Conservation (phyloP, 2,113 vertebrate species). For the Clinocottus analis region DNA sequence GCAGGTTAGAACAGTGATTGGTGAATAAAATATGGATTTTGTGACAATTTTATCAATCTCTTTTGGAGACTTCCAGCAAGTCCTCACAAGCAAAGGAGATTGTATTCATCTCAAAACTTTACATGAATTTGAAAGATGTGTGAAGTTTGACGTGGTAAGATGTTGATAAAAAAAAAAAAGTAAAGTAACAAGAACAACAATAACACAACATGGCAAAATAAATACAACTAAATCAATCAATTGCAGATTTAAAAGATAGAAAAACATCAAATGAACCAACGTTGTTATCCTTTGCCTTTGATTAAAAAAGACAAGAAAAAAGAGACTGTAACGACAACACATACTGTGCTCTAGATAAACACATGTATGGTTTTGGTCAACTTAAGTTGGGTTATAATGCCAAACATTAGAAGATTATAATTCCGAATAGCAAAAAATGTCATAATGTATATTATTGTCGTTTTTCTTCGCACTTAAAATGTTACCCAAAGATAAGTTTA, state of each 20-base stretch:
- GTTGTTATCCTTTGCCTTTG: not conserved
- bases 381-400: not conserved
- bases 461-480: not conserved
- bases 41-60: slow-evolving; percentile 4
- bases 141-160: not conserved
- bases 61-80: not conserved
- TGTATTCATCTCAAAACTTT: slow-evolving; percentile 19
- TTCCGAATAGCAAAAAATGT: not conserved
- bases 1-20: not conserved
- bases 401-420: not conserved
- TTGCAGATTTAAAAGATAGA: not conserved
- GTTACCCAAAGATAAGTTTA: slow-evolving; percentile 1
- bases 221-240: not conserved
- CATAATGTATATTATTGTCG: not conserved
- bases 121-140: not conserved
- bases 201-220: not conserved
- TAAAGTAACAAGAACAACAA: not conserved
- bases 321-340: not conserved
- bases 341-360: not conserved
- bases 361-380: not conserved
- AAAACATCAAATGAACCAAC: not conserved
- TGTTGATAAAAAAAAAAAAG: not conserved
- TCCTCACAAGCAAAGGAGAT: slow-evolving; percentile 6
- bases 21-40: not conserved
- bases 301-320: not conserved